phyloP scores from a whole-genome alignment of 2,113 vertebrate genomes.

The Chaetodon trifascialis region DNA sequence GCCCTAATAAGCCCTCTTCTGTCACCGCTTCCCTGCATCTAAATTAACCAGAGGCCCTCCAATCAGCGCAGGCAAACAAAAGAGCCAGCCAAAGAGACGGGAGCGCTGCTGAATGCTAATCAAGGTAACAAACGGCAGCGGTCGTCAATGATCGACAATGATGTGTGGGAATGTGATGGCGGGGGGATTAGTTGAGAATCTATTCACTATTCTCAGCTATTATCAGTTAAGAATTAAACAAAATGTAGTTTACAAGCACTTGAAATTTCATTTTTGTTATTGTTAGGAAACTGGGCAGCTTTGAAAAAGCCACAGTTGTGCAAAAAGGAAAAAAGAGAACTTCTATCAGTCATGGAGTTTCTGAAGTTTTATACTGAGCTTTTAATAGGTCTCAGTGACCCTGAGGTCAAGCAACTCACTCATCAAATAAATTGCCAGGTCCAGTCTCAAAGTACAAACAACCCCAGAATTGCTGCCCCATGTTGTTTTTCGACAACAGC shows the following conservation, averaged over 20 bases:
- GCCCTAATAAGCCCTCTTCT: constrained; percentile 80
- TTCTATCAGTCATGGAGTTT: constrained; percentile 6
- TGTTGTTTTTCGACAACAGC: constrained; percentile 22
- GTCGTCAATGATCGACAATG: not conserved
- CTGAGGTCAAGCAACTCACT: constrained; percentile 56
- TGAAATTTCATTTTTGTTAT: not conserved
- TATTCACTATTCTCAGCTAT: not conserved
- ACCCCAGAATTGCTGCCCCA: constrained; percentile 29
- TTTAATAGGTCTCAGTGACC: constrained; percentile 40
- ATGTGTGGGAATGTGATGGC: not conserved
- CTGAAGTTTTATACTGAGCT: constrained; percentile 17
- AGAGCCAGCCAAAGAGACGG: constrained; percentile 65
- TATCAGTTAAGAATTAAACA: not conserved
- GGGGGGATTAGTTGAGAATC: not conserved
- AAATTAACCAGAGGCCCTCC: constrained; percentile 75
- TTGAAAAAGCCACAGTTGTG: not conserved
- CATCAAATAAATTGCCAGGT: constrained; percentile 64
- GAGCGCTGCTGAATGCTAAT: constrained; percentile 68
- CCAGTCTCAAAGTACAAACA: constrained; percentile 44
- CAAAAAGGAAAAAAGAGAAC: not conserved
- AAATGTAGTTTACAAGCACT: not conserved
- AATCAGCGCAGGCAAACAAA: constrained; percentile 79
- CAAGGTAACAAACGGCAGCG: constrained; percentile 29
- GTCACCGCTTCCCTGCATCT: constrained; percentile 79
- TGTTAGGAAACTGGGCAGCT: not conserved